Evolutionary conservation across 1,140 invertebrate genomes (phyloP).

Genomic region (Listronotus bonariensis): DNA sequence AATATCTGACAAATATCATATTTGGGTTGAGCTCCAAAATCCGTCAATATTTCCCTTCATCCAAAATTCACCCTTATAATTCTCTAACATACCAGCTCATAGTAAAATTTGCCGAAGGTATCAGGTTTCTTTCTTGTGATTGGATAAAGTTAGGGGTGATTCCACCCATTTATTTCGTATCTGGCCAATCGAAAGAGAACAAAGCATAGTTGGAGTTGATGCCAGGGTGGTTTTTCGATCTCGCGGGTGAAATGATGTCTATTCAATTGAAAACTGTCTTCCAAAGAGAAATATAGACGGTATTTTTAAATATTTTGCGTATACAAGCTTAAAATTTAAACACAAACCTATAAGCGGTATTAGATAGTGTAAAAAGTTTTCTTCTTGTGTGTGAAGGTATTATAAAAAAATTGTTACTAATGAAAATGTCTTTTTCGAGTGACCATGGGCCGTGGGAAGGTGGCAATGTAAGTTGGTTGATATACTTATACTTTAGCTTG

Average conservation of each 20-base stretch:
- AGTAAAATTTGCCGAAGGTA: not conserved
- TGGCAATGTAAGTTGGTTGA: conserved; percentile 49
- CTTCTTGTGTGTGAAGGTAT: conserved; percentile 3
- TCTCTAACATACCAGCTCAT: not conserved
- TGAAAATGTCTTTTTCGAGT: conserved; percentile 54
- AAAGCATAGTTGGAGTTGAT: not conserved
- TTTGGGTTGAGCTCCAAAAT: not conserved
- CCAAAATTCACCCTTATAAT: not conserved
- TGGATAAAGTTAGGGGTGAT: conserved; percentile 2
- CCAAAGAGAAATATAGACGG: not conserved
- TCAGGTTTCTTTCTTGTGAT: conserved; percentile 14
- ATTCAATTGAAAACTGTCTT: not conserved
- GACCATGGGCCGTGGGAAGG: conserved; percentile 50
- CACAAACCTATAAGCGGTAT: no score
- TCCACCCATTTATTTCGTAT: conserved; percentile 9
- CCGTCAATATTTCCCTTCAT: conserved; percentile 8
- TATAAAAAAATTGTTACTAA: conserved; percentile 35
- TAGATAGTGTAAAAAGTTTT: not conserved
- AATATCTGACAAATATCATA: not conserved
- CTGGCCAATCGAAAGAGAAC: conserved; percentile 2
- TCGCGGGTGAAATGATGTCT: conserved; percentile 11
- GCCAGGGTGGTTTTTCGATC: not conserved
- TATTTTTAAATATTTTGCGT: no score
- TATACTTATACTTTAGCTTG: no score
- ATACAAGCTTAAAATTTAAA: no score